These are phyloP conservation scores for Lasioglossum oenotherae DNA, from an alignment of 2,888 invertebrate species.

Conservation along the genomic window DNA sequence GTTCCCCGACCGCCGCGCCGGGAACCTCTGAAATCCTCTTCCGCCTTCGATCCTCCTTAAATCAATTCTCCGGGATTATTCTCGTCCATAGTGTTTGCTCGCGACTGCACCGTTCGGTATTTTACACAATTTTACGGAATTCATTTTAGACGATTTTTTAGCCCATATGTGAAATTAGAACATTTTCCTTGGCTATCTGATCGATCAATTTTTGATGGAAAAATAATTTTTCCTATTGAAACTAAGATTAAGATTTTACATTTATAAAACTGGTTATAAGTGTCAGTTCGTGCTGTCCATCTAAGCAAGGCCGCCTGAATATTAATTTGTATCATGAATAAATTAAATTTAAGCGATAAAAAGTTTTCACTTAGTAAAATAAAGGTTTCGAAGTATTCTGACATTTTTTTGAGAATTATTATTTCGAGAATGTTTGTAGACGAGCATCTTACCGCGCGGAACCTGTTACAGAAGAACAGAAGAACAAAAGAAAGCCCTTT, in stretches of 20 bases:
- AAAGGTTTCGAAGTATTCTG: too few relatives aligned
- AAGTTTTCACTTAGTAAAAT: too few relatives aligned
- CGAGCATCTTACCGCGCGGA: background rate
- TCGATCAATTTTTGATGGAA: background rate
- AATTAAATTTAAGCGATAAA: too few relatives aligned
- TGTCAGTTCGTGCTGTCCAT: background rate
- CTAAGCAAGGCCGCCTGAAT: too few relatives aligned
- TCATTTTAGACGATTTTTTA: background rate
- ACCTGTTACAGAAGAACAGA: background rate
- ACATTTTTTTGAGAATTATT: too few relatives aligned
- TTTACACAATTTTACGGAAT: background rate
- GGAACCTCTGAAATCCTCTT: background rate
- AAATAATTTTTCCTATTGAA: background rate
- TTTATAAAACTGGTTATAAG: background rate
- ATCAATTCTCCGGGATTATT: background rate
- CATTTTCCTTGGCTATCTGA: background rate
- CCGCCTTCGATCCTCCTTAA: background rate
- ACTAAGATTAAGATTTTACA: background rate
- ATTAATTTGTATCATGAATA: too few relatives aligned
- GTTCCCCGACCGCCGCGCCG: background rate
- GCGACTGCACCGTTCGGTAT: background rate
- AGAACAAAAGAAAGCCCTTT: background rate
- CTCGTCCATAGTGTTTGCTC: background rate
- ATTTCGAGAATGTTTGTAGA: background rate
- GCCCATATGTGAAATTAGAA: background rate